Evolutionary conservation across 2,113 vertebrate genomes (phyloP).

Genomic region (Paracanthobrama guichenoti): DNA sequence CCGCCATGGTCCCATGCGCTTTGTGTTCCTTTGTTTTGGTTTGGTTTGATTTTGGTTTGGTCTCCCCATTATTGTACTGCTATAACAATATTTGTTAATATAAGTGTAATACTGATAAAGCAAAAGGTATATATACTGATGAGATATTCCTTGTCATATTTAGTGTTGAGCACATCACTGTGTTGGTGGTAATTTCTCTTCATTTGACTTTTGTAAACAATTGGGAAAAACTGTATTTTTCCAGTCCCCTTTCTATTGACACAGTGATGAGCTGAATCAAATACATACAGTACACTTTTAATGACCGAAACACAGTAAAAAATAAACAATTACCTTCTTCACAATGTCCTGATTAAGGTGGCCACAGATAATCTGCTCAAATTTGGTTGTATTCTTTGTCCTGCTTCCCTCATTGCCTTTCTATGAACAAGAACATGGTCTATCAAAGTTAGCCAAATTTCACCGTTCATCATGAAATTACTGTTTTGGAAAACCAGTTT

Average conservation of each 20-base stretch:
- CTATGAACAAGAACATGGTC: background rate
- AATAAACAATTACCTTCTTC: background rate
- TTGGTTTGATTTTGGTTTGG: no score
- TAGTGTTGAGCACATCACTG: no score
- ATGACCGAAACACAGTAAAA: background rate
- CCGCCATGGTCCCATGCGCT: no score
- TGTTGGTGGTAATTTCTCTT: no score
- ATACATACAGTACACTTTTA: background rate
- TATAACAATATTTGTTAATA: no score
- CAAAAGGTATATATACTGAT: no score
- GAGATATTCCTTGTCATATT: no score
- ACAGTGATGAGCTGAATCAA: background rate
- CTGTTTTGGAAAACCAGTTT: background rate
- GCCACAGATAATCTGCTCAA: background rate
- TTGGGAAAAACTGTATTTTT: background rate
- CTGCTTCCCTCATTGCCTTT: background rate
- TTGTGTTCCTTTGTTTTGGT: no score
- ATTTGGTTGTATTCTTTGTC: background rate
- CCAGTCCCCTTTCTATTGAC: background rate
- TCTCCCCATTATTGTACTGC: no score
- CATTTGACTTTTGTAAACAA: background rate
- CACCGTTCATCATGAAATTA: background rate
- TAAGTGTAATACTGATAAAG: no score
- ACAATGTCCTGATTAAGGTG: no score
- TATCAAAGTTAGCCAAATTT: background rate